Evolutionary conservation across 2,113 vertebrate genomes (phyloP).

Genomic region (Anarhynchus alexandrinus): DNA sequence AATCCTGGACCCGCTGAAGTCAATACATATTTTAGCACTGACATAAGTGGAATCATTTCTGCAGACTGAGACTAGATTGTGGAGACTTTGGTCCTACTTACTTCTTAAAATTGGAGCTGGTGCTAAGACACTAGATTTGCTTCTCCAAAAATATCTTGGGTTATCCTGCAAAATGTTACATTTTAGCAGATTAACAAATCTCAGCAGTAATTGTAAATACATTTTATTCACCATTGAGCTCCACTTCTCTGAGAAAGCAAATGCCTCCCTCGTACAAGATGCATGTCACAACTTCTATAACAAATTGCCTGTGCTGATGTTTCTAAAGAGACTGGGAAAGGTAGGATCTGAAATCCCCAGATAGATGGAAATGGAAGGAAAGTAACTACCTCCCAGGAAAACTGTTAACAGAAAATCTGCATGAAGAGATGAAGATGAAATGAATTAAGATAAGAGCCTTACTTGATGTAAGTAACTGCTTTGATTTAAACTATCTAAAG

Average conservation of each 20-base stretch:
- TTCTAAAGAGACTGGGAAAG: not conserved
- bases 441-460: not conserved
- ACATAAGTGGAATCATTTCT: not conserved
- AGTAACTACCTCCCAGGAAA: not conserved
- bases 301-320: not conserved
- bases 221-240: not conserved
- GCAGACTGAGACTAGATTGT: not conserved
- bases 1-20: not conserved
- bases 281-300: not conserved
- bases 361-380: not conserved
- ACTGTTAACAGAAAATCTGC: not conserved
- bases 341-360: not conserved
- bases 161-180: not conserved
- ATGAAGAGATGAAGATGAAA: not conserved
- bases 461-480: not conserved
- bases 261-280: not conserved
- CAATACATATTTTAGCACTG: not conserved
- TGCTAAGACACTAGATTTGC: fast-evolving
- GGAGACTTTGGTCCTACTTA: not conserved
- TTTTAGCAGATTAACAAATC: not conserved
- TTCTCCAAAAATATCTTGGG: not conserved
- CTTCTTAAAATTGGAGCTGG: not conserved
- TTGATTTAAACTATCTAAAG: not conserved
- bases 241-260: not conserved
- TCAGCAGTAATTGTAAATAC: not conserved